Percentiles rank a stretch among this genome's conserved stretches.
phyloP scores from a whole-genome alignment of 1,140 invertebrate species.

The honey bee (Apis mellifera) region DNA sequence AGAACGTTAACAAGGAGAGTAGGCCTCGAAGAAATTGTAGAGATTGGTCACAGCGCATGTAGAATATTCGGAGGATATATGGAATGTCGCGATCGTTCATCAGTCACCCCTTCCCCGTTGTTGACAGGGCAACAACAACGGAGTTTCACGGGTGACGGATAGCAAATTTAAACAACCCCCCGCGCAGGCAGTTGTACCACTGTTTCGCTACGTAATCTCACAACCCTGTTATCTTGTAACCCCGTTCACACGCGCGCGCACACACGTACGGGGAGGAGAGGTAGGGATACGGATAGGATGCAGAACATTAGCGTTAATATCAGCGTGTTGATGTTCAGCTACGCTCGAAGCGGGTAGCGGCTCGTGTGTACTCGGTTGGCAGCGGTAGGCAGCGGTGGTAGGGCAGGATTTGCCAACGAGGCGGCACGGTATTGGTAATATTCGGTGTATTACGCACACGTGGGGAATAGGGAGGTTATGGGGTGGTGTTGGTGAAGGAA shows the following conservation, averaged over 20 bases:
- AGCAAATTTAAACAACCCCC: constrained; percentile 15
- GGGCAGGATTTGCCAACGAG: constrained; percentile 15
- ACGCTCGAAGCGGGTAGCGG: not conserved
- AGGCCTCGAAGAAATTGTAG: too few species aligned
- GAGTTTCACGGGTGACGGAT: not conserved
- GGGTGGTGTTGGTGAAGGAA: constrained; percentile 45
- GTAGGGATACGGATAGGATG: too few species aligned
- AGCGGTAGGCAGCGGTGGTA: not conserved
- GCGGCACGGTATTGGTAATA: constrained; percentile 2
- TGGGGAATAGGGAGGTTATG: not conserved
- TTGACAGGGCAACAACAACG: not conserved
- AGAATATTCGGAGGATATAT: not conserved
- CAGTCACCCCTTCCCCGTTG: not conserved
- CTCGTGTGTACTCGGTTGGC: too few species aligned
- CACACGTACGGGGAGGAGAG: not conserved
- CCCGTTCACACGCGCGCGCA: not conserved
- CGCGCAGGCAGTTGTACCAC: not conserved
- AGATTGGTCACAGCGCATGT: not conserved
- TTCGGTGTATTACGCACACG: not conserved
- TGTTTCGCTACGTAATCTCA: constrained; percentile 1
- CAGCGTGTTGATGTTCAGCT: constrained; percentile 2
- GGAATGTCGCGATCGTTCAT: not conserved
- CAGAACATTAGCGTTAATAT: constrained; percentile 26
- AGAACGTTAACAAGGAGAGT: too few species aligned
- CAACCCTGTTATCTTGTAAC: constrained; percentile 9